Base-by-base conservation (phyloP, 2,888 invertebrate species). In the Diarsia dahlii region DNA sequence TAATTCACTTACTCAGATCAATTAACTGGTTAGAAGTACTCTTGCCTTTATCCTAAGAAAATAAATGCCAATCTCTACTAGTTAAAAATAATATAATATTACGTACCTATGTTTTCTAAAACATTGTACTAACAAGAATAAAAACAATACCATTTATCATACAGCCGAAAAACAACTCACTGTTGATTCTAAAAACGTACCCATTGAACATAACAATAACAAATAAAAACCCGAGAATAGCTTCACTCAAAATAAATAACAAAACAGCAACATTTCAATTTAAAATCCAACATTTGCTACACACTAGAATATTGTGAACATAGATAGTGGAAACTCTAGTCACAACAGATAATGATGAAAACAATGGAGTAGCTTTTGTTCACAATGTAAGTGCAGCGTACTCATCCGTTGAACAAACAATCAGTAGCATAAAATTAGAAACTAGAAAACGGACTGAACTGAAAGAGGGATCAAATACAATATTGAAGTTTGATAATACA, bases 351-450 rank as follows among this genome's bases (percentile, higher is more conserved):
- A n/a, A 63, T 39, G 5, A 13, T 74, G 39, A 10, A 18, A 56
- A 79, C 50, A 70, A 56, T 70, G 52, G 23, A 23, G 23, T 20
- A 34, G 60, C n/a, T 34, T 23, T 60, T 63, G 66, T 67, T 66
- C 65, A 28, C n/a, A n/a, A 66, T 18, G 18, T 60, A 18, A 82
- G 48, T 70, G 50, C 69, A 66, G 39, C 8, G 84, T 46, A 20
- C 58, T 52, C 68, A 62, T 39, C 66, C 52, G 48, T 45, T 50
- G 13, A 64, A 62, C 45, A 62, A 70, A 63, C 50, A 70, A 77
- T 63, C 28, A 20, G 52, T 28, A 23, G 9, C n/a, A 28, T 39
- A 60, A 69, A 65, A 76, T 82, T 54, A 8, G 23, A n/a, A 69
- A 4, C 54, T 20, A 50, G 23, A 34, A 56, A n/a, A 50, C 12